These are phyloP conservation scores for Trididemnum miniatum DNA, from an alignment of 23 tunicate species.

Conservation along the genomic window DNA sequence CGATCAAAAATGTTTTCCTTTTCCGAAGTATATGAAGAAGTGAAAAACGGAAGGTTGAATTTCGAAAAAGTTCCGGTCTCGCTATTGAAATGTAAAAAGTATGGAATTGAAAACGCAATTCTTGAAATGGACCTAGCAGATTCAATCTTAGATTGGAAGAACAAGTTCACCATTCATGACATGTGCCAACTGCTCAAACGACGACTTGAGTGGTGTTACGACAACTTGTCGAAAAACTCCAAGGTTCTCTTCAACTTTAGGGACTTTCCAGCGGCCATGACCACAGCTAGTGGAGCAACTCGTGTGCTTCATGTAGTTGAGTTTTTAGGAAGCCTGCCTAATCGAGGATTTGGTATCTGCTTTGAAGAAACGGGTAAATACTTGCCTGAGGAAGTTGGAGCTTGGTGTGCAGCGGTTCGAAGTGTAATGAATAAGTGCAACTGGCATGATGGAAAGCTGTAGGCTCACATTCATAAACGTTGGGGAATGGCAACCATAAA, in stretches of 20 bases:
- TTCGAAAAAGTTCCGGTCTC: constrained; percentile 24
- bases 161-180: constrained; percentile 25
- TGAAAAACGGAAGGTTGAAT: background rate
- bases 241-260: constrained; percentile 12
- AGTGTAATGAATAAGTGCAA: constrained; percentile 18
- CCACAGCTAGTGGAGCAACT: constrained; percentile 1
- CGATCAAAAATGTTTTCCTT: constrained; percentile 7
- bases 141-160: constrained; percentile 10
- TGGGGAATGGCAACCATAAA: constrained; percentile 26
- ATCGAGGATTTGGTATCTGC: constrained; percentile 34
- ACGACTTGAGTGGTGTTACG: constrained; percentile 26
- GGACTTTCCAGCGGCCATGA: constrained; percentile 37
- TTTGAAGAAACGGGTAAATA: constrained; percentile 25
- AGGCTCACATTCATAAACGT: constrained; percentile 23
- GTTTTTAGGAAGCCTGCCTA: constrained; percentile 19
- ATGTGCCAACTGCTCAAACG: constrained; percentile 14
- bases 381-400: constrained; percentile 38
- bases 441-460: constrained; percentile 32
- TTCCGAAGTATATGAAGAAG: constrained; percentile 14
- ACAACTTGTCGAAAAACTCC: constrained; percentile 17
- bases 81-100: constrained; percentile 3
- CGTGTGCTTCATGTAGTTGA: background rate
- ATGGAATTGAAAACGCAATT: constrained; percentile 20
- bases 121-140: constrained; percentile 33
- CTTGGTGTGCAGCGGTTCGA: constrained; percentile 34